Conservation (phyloP, 2,888 invertebrate species). For the Mythimna pallens region DNA sequence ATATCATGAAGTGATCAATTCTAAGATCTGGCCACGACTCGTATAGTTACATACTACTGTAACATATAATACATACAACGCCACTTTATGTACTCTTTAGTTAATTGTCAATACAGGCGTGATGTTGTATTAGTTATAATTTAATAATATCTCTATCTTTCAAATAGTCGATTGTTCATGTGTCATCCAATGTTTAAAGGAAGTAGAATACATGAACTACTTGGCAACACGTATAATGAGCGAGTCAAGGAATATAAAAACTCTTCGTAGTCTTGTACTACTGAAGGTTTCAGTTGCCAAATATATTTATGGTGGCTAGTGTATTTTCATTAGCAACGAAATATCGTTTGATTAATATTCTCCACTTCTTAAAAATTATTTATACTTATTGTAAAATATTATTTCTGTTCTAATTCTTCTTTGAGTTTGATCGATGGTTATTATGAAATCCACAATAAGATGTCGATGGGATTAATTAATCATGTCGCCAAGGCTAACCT, state of each 20-base stretch:
- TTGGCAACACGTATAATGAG: slow-evolving; percentile 36
- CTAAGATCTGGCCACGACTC: no score
- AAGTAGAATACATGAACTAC: slow-evolving; percentile 8
- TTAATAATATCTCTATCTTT: neutral
- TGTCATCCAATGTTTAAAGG: neutral
- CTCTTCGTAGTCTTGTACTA: slow-evolving; percentile 28
- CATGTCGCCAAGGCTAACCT: neutral
- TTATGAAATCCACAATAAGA: neutral
- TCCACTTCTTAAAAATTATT: neutral
- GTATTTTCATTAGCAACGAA: slow-evolving; percentile 9
- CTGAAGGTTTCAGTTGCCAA: slow-evolving; percentile 38
- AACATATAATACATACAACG: neutral
- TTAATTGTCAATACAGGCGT: neutral
- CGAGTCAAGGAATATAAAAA: slow-evolving; percentile 20
- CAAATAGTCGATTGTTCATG: neutral
- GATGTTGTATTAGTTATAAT: neutral
- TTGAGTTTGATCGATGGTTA: neutral
- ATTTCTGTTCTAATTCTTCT: neutral
- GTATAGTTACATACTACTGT: no score
- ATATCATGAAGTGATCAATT: no score
- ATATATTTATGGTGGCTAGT: slow-evolving; percentile 5
- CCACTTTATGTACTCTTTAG: neutral
- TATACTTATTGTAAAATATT: neutral
- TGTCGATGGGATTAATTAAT: neutral
- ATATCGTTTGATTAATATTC: slow-evolving; percentile 13